These are phyloP conservation scores for Tachycineta bicolor DNA, from an alignment of 2,113 vertebrate genomes.

Conservation along the genomic window DNA sequence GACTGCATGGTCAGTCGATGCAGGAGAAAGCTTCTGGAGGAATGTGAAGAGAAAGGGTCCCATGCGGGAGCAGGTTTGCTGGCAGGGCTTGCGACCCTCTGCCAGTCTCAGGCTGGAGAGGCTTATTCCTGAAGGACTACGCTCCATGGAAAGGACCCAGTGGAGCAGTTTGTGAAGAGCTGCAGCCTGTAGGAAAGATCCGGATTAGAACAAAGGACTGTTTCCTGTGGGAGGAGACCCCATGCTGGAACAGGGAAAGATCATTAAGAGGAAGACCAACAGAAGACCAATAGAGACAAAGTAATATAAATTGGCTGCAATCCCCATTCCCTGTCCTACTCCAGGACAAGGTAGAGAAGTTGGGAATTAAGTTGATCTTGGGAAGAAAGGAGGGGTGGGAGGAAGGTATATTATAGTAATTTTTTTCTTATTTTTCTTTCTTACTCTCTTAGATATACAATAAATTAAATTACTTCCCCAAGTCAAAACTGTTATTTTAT, in stretches of 20 bases:
- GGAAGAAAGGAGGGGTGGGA: neutral
- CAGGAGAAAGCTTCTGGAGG: neutral
- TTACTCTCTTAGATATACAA: neutral
- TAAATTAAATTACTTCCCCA: neutral
- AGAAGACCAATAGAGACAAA: neutral
- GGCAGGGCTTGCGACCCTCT: neutral
- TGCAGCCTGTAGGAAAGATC: neutral
- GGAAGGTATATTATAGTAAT: neutral
- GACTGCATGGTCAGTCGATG: rapidly evolving
- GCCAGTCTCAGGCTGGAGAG: rapidly evolving
- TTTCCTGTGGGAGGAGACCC: rapidly evolving
- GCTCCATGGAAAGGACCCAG: neutral
- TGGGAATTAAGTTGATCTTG: neutral
- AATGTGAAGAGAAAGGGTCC: too few species aligned
- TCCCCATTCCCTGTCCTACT: rapidly evolving
- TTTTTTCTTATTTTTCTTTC: neutral
- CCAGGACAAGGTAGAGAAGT: neutral
- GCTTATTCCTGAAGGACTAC: neutral
- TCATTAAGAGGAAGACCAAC: neutral
- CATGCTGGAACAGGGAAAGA: neutral
- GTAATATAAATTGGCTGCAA: rapidly evolving
- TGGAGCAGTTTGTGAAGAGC: neutral
- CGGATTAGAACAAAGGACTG: neutral
- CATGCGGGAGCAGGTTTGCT: neutral
- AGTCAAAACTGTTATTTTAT: neutral